A percentile compares a stretch with the other conserved stretches of the same genome.
Evolutionary conservation across 2,888 invertebrate species (phyloP).

Genomic region (Phortica magna): DNA sequence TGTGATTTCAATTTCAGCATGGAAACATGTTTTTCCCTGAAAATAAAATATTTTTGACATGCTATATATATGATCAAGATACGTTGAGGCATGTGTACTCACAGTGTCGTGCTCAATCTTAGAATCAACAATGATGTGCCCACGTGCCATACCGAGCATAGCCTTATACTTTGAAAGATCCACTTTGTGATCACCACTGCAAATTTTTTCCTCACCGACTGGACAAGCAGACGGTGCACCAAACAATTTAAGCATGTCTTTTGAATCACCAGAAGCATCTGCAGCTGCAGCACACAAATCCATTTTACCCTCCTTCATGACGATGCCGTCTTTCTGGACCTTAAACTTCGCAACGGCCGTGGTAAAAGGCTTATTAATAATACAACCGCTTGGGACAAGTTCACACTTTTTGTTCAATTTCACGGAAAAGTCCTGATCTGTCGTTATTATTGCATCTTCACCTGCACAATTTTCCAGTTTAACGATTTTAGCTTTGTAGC

Average conservation of each 20-base stretch:
- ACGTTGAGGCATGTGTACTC: slow-evolving; percentile 51
- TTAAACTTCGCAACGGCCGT: slow-evolving; percentile 76
- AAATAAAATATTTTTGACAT: not conserved
- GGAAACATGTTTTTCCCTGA: slow-evolving; percentile 76
- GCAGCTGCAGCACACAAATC: slow-evolving; percentile 77
- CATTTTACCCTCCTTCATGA: slow-evolving; percentile 76
- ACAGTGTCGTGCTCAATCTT: slow-evolving; percentile 78
- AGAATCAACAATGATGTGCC: slow-evolving; percentile 74
- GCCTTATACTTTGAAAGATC: slow-evolving; percentile 78
- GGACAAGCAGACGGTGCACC: slow-evolving; percentile 78
- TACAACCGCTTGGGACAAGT: slow-evolving; percentile 77
- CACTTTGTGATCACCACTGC: slow-evolving; percentile 74
- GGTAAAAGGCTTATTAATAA: slow-evolving; percentile 75
- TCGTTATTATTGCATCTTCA: slow-evolving; percentile 62
- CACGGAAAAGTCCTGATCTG: slow-evolving; percentile 68
- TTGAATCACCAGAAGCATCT: slow-evolving; percentile 60
- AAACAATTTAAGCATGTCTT: slow-evolving; percentile 73
- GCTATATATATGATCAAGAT: not conserved
- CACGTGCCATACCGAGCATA: slow-evolving; percentile 77
- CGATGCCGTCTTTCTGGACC: slow-evolving; percentile 77
- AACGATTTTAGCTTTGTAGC: slow-evolving; percentile 72
- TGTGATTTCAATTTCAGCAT: slow-evolving; percentile 72
- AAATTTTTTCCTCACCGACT: slow-evolving; percentile 75
- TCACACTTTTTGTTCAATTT: slow-evolving; percentile 78
- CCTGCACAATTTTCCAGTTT: slow-evolving; percentile 75